These are phyloP conservation scores for Hemitrygon akajei DNA, from an alignment of 2,797 vertebrate genomes.

Conservation along the genomic window DNA sequence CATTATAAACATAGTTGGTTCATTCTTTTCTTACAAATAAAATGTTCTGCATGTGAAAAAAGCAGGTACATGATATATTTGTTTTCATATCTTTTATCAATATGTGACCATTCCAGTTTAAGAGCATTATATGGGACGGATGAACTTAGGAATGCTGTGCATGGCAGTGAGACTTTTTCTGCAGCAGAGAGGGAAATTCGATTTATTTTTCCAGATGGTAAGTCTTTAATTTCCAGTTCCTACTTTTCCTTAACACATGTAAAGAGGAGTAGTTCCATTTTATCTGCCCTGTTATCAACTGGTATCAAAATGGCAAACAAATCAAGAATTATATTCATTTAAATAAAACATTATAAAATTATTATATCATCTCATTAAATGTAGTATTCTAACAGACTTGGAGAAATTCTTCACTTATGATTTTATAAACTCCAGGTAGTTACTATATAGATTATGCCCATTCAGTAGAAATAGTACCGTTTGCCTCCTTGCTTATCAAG, in stretches of 20 bases:
- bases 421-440: neutral
- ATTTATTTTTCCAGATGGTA: conserved; percentile 89
- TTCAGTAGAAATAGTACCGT: no score
- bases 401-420: no score
- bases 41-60: neutral
- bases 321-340: neutral
- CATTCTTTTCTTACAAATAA: neutral
- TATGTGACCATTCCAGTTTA: conserved; percentile 63
- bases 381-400: neutral
- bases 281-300: neutral
- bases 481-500: no score
- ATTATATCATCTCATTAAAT: neutral
- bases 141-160: conserved; percentile 81
- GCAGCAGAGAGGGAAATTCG: conserved; percentile 80
- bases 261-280: neutral
- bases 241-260: neutral
- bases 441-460: no score
- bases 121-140: conserved; percentile 84
- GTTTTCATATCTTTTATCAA: neutral
- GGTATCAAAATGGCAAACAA: neutral
- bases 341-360: neutral
- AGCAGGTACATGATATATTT: no score
- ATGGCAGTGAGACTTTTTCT: conserved; percentile 73
- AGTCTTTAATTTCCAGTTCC: conserved; percentile 39
- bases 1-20: neutral